These are phyloP conservation scores for Aplocera efformata DNA, from an alignment of 2,888 invertebrate species.

Conservation along the genomic window DNA sequence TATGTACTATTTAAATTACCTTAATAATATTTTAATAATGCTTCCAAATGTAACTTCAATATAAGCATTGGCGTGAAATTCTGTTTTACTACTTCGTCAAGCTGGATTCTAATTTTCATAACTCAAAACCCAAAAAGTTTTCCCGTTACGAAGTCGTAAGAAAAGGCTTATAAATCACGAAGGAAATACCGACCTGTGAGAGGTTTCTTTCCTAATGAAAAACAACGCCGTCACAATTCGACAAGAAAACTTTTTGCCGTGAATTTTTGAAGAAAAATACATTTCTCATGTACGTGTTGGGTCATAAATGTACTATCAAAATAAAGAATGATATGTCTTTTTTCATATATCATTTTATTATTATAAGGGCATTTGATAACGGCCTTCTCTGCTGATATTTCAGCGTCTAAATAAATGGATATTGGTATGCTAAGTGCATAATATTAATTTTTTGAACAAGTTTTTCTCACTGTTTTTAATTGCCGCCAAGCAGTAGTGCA, in stretches of 20 bases:
- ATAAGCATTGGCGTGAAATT: conserved; percentile 19
- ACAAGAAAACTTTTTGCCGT: conserved; percentile 30
- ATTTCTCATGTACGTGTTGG: not conserved
- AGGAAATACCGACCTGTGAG: conserved; percentile 37
- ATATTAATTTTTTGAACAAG: too few relatives aligned
- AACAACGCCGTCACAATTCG: conserved; percentile 51
- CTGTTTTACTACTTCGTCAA: conserved; percentile 30
- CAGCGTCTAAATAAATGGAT: too few relatives aligned
- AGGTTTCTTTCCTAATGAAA: conserved; percentile 46
- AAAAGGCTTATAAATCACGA: conserved; percentile 55
- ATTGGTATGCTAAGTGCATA: too few relatives aligned
- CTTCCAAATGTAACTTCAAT: conserved; percentile 10
- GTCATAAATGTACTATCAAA: conserved; percentile 11
- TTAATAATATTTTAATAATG: not conserved
- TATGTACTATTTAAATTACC: too few relatives aligned
- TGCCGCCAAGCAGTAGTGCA: too few relatives aligned
- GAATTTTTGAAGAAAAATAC: conserved; percentile 2
- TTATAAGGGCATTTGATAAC: too few relatives aligned
- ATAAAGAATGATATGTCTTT: too few relatives aligned
- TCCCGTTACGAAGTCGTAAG: conserved; percentile 40
- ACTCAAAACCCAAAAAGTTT: conserved; percentile 48
- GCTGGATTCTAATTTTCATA: conserved; percentile 44
- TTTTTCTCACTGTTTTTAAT: too few relatives aligned
- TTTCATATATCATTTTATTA: too few relatives aligned
- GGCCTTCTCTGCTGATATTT: too few relatives aligned